A percentile compares a stretch with the other conserved stretches of the same genome.
phyloP scores from a whole-genome alignment of 2,888 invertebrate species.

The Scaptomyza flava region DNA sequence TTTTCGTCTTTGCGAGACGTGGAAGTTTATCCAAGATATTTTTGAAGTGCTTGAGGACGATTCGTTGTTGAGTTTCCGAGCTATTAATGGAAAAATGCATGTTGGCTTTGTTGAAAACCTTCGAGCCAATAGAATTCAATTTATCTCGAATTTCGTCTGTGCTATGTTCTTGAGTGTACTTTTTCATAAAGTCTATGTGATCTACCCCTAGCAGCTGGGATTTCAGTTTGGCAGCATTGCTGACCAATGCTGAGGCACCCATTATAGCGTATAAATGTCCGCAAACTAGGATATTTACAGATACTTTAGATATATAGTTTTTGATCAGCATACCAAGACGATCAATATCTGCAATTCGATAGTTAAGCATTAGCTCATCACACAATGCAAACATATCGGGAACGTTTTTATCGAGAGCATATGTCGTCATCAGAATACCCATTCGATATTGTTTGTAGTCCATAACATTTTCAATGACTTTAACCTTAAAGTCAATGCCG shows the following conservation, averaged over 20 bases:
- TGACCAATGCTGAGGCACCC: slow-evolving; percentile 90
- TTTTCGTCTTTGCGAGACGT: slow-evolving; percentile 30
- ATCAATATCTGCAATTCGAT: slow-evolving; percentile 88
- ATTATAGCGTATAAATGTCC: slow-evolving; percentile 95
- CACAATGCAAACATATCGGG: slow-evolving; percentile 93
- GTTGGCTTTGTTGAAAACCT: slow-evolving; percentile 88
- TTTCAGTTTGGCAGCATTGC: slow-evolving; percentile 89
- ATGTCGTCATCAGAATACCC: slow-evolving; percentile 89
- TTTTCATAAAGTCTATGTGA: slow-evolving; percentile 92
- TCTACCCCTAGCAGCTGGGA: slow-evolving; percentile 91
- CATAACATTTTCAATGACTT: slow-evolving; percentile 90
- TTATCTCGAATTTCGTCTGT: slow-evolving; percentile 87
- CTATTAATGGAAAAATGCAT: slow-evolving; percentile 90
- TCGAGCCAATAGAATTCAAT: slow-evolving; percentile 87
- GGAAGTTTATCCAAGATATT: slow-evolving; percentile 81
- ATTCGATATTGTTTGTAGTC: slow-evolving; percentile 89
- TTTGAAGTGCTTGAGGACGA: slow-evolving; percentile 81
- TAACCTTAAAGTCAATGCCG: slow-evolving; percentile 88
- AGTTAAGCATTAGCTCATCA: slow-evolving; percentile 90
- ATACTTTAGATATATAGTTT: slow-evolving; percentile 91
- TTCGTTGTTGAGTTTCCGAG: slow-evolving; percentile 82
- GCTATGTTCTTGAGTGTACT: slow-evolving; percentile 87
- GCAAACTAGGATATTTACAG: slow-evolving; percentile 90
- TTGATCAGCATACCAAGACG: slow-evolving; percentile 92
- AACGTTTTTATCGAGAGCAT: slow-evolving; percentile 92